Conservation (phyloP, 2,113 vertebrate species). For the Abramis brama region DNA sequence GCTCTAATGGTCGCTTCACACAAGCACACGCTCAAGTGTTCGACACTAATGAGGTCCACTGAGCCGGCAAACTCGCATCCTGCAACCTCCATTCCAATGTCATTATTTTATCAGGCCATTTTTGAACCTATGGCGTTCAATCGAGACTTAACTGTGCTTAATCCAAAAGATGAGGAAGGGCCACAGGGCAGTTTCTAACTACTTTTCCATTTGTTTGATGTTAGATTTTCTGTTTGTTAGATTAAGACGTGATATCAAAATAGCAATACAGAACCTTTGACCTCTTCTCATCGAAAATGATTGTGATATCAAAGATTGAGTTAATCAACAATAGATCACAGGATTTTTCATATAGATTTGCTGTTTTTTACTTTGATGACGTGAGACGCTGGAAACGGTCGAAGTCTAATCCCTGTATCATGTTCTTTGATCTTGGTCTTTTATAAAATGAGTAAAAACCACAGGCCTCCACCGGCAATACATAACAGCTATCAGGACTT, state of each 20-base stretch:
- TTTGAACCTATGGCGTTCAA: not conserved
- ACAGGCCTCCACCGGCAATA: not conserved
- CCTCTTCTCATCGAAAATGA: not conserved
- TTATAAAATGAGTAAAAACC: slow-evolving; percentile 13
- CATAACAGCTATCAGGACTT: not conserved
- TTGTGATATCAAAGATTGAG: not conserved
- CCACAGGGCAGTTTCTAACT: not conserved
- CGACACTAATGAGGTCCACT: slow-evolving; percentile 60
- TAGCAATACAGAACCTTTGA: not conserved
- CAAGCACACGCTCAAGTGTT: slow-evolving; percentile 53
- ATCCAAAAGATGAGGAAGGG: not conserved
- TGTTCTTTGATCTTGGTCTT: slow-evolving; percentile 26
- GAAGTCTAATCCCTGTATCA: not conserved
- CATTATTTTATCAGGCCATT: slow-evolving; percentile 17
- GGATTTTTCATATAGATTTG: slow-evolving; percentile 5
- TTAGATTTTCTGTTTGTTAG: not conserved
- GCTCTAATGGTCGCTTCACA: slow-evolving; percentile 50
- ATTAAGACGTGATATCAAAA: slow-evolving; percentile 12
- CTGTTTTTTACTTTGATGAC: not conserved
- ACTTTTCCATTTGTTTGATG: not conserved
- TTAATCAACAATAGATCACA: slow-evolving; percentile 1
- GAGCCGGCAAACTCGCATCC: slow-evolving; percentile 29
- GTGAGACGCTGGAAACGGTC: not conserved
- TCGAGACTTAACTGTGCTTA: not conserved
- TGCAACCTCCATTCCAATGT: slow-evolving; percentile 18